Evolutionary conservation across 2,113 vertebrate species (phyloP).

Genomic region (Thamnophis sirtalis): DNA sequence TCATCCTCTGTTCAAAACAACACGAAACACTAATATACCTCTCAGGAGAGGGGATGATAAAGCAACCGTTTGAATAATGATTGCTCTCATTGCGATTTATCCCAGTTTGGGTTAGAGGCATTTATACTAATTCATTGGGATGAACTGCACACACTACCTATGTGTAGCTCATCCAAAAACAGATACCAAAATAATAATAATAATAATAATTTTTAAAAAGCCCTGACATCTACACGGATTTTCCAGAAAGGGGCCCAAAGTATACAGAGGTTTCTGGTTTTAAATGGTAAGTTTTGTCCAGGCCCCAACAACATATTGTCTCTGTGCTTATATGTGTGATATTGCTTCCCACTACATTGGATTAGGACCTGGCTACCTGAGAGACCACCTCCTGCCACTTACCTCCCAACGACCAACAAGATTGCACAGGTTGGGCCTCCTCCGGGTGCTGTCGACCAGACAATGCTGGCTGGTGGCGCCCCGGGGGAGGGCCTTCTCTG

Average conservation of each 20-base stretch:
- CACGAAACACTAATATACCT: not conserved
- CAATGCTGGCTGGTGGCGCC: no score
- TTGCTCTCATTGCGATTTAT: conserved; percentile 22
- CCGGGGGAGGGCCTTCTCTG: no score
- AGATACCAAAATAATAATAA: not conserved
- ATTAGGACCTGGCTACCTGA: no score
- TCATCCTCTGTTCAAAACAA: conserved; percentile 70
- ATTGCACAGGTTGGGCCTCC: no score
- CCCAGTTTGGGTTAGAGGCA: not conserved
- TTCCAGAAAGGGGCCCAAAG: not conserved
- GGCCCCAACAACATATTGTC: not conserved
- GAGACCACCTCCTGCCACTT: no score
- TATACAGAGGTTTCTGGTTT: not conserved
- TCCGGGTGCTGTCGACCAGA: no score
- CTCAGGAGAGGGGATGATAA: conserved; percentile 27
- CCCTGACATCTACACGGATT: not conserved
- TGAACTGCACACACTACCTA: no score
- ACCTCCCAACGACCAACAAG: no score
- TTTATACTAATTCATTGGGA: not conserved
- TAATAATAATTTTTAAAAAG: no score
- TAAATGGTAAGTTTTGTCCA: not conserved
- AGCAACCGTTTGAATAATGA: conserved; percentile 14
- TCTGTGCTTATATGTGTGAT: not conserved
- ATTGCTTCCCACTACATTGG: not conserved
- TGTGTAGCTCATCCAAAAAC: not conserved